Evolutionary conservation across 2,113 vertebrate species (phyloP).

Genomic region (Hylia prasina): DNA sequence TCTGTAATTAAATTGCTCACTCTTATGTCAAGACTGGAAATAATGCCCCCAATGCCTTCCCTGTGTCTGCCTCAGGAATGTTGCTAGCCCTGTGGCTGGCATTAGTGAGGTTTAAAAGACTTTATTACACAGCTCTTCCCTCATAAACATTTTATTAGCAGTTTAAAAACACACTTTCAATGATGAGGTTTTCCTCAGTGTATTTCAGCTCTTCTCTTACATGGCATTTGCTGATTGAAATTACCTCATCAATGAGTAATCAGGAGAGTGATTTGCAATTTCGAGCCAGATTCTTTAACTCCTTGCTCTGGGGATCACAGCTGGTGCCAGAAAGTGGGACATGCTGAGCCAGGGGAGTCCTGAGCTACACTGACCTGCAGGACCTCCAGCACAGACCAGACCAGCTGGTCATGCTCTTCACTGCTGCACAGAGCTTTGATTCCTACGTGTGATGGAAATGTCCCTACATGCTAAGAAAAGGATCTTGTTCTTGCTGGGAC

Average conservation of each 20-base stretch:
- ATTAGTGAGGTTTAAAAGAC: neutral
- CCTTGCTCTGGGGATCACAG: neutral
- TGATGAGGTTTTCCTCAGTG: neutral
- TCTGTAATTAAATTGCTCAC: constrained; percentile 23
- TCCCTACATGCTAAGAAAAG: neutral
- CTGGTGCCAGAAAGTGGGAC: neutral
- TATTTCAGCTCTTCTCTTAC: neutral
- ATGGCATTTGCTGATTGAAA: neutral
- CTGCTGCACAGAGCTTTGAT: rapidly evolving
- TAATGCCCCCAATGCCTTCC: neutral
- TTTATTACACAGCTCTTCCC: neutral
- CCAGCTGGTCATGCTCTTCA: neutral
- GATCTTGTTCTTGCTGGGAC: neutral
- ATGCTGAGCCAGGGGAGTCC: neutral
- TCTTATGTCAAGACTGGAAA: constrained; percentile 2
- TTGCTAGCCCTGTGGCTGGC: neutral
- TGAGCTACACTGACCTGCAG: neutral
- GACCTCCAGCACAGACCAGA: neutral
- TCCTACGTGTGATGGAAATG: neutral
- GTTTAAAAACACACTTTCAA: constrained; percentile 2
- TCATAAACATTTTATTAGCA: neutral
- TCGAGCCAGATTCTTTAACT: neutral
- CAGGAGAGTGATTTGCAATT: neutral
- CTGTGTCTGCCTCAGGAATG: neutral
- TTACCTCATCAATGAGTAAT: constrained; percentile 5